Percentiles rank a stretch among this genome's conserved stretches.
Conservation (phyloP, 2,113 vertebrate genomes). For the Equus quagga region DNA sequence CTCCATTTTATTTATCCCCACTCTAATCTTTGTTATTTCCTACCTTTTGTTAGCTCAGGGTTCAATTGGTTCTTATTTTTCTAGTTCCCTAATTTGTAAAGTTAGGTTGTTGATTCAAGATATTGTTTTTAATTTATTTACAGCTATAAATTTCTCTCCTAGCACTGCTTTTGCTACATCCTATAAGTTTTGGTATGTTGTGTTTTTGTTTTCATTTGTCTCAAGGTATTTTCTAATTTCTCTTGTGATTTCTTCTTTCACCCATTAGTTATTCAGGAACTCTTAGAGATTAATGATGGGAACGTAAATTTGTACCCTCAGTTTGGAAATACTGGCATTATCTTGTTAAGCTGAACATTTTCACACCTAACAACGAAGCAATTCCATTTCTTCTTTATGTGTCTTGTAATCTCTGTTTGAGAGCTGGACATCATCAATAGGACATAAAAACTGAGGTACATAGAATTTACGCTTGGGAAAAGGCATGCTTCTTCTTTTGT, state of each 20-base stretch:
- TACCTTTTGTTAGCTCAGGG: neutral
- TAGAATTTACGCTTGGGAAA: neutral
- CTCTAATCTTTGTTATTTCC: neutral
- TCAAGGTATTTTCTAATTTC: conserved; percentile 22
- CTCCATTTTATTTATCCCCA: neutral
- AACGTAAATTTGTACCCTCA: neutral
- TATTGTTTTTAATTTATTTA: neutral
- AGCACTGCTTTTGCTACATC: neutral
- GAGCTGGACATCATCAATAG: neutral
- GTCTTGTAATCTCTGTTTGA: neutral
- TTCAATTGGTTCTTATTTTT: neutral
- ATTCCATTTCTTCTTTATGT: neutral
- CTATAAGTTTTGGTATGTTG: neutral
- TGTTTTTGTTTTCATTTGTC: neutral
- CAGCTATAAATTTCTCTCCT: neutral
- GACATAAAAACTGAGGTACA: neutral
- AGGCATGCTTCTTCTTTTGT: neutral
- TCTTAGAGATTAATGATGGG: neutral
- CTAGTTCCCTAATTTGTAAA: neutral
- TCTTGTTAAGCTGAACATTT: neutral
- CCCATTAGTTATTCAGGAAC: neutral
- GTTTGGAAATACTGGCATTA: neutral
- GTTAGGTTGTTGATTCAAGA: neutral
- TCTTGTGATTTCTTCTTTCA: neutral
- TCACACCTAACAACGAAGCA: neutral